Evolutionary conservation across 2,797 vertebrate species (phyloP).

Genomic region (Lepidocolaptes lacrymiger): DNA sequence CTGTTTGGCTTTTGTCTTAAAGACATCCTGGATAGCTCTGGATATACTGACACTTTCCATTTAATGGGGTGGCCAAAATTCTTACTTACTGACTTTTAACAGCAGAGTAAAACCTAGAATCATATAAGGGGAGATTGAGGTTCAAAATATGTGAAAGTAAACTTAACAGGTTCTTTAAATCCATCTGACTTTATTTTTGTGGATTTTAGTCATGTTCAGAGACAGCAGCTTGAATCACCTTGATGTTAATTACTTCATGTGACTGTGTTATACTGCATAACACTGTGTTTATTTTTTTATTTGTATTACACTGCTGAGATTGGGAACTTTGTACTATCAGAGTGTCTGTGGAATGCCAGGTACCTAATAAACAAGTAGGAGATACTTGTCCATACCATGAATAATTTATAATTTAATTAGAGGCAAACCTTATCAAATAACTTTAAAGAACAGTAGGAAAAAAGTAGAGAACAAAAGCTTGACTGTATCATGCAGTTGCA

Average conservation of each 20-base stretch:
- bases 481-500: background rate
- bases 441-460: background rate
- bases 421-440: background rate
- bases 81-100: background rate
- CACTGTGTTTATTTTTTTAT: background rate
- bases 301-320: background rate
- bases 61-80: rapidly evolving
- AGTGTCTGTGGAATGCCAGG: background rate
- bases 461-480: background rate
- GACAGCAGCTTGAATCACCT: background rate
- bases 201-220: background rate
- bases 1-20: background rate
- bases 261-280: background rate
- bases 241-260: background rate
- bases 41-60: background rate
- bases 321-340: background rate
- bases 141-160: background rate
- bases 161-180: background rate
- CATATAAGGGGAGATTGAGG: background rate
- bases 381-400: background rate
- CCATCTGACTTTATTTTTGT: background rate
- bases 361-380: background rate
- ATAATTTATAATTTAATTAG: conserved; percentile 29
- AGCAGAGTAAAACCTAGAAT: background rate
- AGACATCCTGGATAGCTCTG: background rate